These are phyloP conservation scores for Microcebus griseorufus DNA, from an alignment of 2,113 vertebrate species.

Conservation along the genomic window DNA sequence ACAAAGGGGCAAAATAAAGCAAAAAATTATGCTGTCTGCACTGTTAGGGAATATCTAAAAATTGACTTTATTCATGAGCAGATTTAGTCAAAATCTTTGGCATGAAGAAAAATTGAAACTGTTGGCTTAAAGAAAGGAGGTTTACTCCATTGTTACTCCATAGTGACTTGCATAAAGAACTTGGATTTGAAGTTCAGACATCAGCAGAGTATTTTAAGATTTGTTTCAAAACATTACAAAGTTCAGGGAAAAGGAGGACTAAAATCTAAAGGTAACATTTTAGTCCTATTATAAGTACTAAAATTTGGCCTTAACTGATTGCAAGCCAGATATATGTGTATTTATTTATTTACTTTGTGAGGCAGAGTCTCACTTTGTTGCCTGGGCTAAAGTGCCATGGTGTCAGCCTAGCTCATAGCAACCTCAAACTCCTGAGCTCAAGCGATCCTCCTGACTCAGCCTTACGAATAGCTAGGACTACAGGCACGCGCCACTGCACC, in stretches of 20 bases:
- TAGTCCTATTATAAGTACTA: slow-evolving; percentile 8
- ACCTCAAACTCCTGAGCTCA: too few species aligned
- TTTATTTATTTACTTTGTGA: too few species aligned
- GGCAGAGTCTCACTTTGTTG: too few species aligned
- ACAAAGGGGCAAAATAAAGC: background rate
- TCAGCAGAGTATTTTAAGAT: slow-evolving; percentile 34
- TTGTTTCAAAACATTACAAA: slow-evolving; percentile 29
- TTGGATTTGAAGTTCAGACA: background rate
- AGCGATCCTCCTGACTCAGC: too few species aligned
- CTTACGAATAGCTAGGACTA: too few species aligned
- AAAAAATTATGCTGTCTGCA: background rate
- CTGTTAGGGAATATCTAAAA: background rate
- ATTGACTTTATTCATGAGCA: background rate
- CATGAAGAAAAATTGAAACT: background rate
- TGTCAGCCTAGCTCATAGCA: too few species aligned
- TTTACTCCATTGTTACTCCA: background rate
- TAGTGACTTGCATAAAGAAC: background rate
- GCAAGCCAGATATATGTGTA: background rate
- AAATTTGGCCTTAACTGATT: slow-evolving; percentile 11
- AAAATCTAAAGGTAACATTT: slow-evolving; percentile 43
- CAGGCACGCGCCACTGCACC: too few species aligned
- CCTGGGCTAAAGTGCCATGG: too few species aligned
- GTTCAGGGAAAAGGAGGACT: background rate
- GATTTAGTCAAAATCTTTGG: background rate
- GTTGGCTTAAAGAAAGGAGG: background rate